Conservation (phyloP, 2,888 invertebrate genomes). For the Agrotis segetum region DNA sequence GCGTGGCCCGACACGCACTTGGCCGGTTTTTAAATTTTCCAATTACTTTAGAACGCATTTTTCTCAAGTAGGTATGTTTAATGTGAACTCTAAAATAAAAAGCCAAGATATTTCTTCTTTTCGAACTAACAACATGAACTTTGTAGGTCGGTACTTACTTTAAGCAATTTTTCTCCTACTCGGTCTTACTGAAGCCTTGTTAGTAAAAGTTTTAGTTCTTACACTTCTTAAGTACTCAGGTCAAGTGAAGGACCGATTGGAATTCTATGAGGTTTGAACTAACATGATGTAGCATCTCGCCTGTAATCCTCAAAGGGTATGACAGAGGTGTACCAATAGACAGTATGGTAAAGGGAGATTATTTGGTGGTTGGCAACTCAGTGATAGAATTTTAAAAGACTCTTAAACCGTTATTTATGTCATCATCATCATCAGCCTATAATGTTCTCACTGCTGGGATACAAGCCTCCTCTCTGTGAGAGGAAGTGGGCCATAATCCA, state of each 20-base stretch:
- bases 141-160: conserved; percentile 26
- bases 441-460: too few relatives aligned
- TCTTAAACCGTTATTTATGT: too few relatives aligned
- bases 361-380: too few relatives aligned
- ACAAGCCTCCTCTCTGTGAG: too few relatives aligned
- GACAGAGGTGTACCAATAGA: background rate
- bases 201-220: conserved; percentile 44
- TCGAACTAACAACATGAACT: conserved; percentile 31
- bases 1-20: too few relatives aligned
- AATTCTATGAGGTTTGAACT: conserved; percentile 35
- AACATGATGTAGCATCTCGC: background rate
- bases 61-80: conserved; percentile 21
- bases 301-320: background rate
- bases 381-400: too few relatives aligned
- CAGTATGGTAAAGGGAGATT: too few relatives aligned
- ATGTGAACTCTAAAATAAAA: background rate
- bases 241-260: conserved; percentile 24
- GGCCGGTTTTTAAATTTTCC: too few relatives aligned
- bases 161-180: conserved; percentile 49
- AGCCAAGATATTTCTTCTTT: conserved; percentile 15
- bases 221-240: conserved; percentile 17
- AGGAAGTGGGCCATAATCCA: too few relatives aligned
- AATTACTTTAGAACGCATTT: background rate
- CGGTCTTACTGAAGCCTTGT: conserved; percentile 53
- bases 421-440: too few relatives aligned